These are phyloP conservation scores for Sebastes diploproa DNA, from an alignment of 2,797 vertebrate species.

Conservation along the genomic window DNA sequence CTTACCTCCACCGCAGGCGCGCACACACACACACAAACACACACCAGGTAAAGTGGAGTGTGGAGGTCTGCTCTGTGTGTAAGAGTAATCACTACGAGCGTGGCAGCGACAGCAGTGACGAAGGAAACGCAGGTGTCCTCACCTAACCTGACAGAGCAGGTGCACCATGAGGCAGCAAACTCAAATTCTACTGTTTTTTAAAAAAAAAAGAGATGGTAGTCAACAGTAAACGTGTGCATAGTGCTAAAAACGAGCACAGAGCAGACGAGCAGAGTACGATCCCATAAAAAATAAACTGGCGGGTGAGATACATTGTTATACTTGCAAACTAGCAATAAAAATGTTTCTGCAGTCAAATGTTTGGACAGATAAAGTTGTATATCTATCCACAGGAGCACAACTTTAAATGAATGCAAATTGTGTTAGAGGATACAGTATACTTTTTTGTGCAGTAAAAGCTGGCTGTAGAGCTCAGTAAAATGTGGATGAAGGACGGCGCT, in stretches of 20 bases:
- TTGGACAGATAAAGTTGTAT: not conserved
- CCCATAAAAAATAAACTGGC: not conserved
- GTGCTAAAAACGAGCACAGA: not conserved
- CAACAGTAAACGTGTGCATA: not conserved
- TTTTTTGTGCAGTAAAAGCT: not conserved
- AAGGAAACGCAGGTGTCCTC: conserved; percentile 9
- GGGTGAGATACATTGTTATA: not conserved
- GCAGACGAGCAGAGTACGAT: not conserved
- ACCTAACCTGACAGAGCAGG: conserved; percentile 25
- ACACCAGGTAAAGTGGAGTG: conserved; percentile 8
- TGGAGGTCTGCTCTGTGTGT: not conserved
- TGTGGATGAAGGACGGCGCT: not conserved
- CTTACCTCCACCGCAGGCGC: not conserved
- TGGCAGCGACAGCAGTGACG: conserved; percentile 1
- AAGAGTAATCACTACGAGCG: not conserved
- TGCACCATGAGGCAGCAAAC: conserved; percentile 29
- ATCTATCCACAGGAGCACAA: not conserved
- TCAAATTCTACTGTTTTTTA: no score
- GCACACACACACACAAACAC: not conserved
- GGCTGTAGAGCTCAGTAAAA: not conserved
- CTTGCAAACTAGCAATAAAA: not conserved
- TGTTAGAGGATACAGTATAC: not conserved
- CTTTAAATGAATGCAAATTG: not conserved
- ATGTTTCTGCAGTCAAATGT: not conserved
- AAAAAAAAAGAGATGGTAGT: not conserved